Evolutionary conservation across 1,140 invertebrate genomes (phyloP), one percentile per base, ranked within the genome.

Genomic region (Colletes gigas): DNA sequence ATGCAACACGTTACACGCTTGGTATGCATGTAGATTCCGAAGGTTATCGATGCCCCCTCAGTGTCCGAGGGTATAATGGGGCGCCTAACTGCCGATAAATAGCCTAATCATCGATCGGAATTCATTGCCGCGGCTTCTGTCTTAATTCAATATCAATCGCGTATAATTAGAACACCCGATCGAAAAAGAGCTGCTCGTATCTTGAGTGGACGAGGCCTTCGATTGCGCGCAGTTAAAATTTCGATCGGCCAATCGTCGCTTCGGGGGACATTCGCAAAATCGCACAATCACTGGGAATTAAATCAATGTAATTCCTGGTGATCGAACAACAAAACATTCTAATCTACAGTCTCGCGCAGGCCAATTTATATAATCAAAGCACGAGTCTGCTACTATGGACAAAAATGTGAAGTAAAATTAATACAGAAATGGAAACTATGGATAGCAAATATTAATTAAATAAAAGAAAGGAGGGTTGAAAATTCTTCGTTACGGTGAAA

Each of bases 1-100:
- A 90, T 89, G 86, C 83, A 86, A 91, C 89, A 85, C 86, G 87
- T 89, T 90, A 88, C 85, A 84, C 87, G 87, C 81, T 83, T 62
- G 70, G 83, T 87, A 88, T 88, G 87, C 88, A 90, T 88, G 85
- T 84, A 84, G 85, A 90, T 88, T 89, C 82, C 86, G 73, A 83
- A 90, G 81, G 87, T 89, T 89, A 89, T 89, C 83, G 76, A 87
- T 87, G 75, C 65, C 68, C 85, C 81, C 81, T 86, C 81, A 79
- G 82, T 77, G 72, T 86, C 73, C 80, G 66, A 68, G 83, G 80
- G 62, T 62, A 54, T 69, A 69, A 68, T 39, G 71, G 75, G 50
- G 72, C 57, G 78, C 66, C 84, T 85, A 85, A 86, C 85, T 86
- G 74, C 81, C 84, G 73, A 86, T 86, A 86, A 86, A 86, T 86